Percentiles rank a stretch among this genome's conserved stretches.
phyloP scores from a whole-genome alignment of 2,113 vertebrate genomes.

The Mesocricetus auratus region DNA sequence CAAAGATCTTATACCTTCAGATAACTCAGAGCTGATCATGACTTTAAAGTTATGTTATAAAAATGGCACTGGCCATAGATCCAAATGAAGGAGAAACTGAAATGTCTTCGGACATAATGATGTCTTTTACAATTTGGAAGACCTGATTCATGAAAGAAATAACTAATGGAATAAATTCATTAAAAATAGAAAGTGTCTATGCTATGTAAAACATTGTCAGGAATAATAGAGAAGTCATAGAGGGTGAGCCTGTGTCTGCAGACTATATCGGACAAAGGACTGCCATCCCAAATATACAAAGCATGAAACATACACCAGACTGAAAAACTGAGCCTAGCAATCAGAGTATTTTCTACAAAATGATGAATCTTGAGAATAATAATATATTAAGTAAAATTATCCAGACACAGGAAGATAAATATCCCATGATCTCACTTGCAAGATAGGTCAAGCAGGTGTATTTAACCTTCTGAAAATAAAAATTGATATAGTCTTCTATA shows the following conservation, averaged over 20 bases:
- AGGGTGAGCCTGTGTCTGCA: background rate
- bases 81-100: background rate
- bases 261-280: background rate
- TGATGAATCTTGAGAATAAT: background rate
- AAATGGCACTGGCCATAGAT: background rate
- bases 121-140: conserved; percentile 4
- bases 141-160: background rate
- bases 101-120: background rate
- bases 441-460: background rate
- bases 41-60: background rate
- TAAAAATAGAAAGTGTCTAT: background rate
- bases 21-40: background rate
- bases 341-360: background rate
- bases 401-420: background rate
- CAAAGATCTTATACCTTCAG: background rate
- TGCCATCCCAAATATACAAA: background rate
- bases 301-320: background rate
- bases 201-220: background rate
- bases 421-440: background rate
- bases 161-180: background rate
- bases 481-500: background rate
- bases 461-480: background rate
- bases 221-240: background rate
- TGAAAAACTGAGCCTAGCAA: background rate
- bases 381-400: background rate